phyloP scores from a whole-genome alignment of 2,888 invertebrate genomes.

The Philonicus albiceps region DNA sequence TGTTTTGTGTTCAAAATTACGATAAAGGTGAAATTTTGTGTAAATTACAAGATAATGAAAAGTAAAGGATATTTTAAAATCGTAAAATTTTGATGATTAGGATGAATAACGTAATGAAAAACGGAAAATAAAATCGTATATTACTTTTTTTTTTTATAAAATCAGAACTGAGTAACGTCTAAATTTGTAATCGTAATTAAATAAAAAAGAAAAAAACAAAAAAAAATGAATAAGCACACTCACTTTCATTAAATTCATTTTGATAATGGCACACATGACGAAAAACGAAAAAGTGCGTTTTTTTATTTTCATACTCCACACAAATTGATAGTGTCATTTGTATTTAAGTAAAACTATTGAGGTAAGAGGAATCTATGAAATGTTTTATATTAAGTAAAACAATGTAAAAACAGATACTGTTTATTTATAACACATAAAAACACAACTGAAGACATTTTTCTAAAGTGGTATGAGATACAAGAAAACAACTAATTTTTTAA shows the following conservation, averaged over 20 bases:
- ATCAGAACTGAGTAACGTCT: slow-evolving; percentile 26
- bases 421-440: slow-evolving; percentile 24
- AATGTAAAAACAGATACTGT: slow-evolving; percentile 2
- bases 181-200: slow-evolving; percentile 2
- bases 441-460: slow-evolving; percentile 5
- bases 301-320: slow-evolving; percentile 30
- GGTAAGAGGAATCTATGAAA: neutral
- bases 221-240: slow-evolving; percentile 12
- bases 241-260: slow-evolving; percentile 31
- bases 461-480: neutral
- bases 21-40: neutral
- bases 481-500: slow-evolving; percentile 12
- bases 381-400: slow-evolving; percentile 29
- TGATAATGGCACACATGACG: slow-evolving; percentile 19
- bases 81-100: neutral
- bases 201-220: neutral
- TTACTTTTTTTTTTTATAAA: slow-evolving; percentile 22
- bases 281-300: slow-evolving; percentile 3
- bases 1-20: neutral
- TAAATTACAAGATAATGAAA: neutral
- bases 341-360: neutral
- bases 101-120: neutral
- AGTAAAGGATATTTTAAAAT: neutral
- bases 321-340: slow-evolving; percentile 22
- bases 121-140: neutral